Evolutionary conservation across 2,797 vertebrate species (phyloP).

Genomic region (Gadopsis bispinosus): DNA sequence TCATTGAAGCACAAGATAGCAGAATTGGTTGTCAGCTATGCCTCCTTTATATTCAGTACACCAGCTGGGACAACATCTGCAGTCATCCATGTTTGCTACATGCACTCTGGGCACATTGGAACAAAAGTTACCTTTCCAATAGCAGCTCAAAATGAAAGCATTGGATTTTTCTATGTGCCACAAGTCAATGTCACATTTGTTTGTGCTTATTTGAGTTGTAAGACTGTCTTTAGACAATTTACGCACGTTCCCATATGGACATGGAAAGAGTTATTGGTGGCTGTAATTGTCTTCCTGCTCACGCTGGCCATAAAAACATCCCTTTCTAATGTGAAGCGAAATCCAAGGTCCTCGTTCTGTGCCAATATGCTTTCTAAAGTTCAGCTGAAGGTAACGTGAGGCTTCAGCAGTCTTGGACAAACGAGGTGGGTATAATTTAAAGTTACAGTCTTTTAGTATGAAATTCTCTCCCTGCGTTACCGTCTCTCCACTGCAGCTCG

Average conservation of each 20-base stretch:
- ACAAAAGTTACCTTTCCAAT: constrained; percentile 6
- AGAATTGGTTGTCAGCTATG: constrained; percentile 6
- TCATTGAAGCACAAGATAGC: background rate
- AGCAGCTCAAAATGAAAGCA: constrained; percentile 18
- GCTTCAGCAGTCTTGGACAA: background rate
- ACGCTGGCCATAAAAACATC: background rate
- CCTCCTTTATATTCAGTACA: constrained; percentile 22
- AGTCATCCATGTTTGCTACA: constrained; percentile 8
- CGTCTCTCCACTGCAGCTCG: background rate
- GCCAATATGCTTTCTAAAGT: background rate
- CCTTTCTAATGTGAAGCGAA: background rate
- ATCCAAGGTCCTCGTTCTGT: background rate
- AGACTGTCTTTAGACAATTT: background rate
- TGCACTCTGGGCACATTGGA: constrained; percentile 1
- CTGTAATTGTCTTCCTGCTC: background rate
- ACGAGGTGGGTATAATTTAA: background rate
- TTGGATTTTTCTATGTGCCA: background rate
- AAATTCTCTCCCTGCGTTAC: background rate
- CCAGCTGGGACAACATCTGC: constrained; percentile 31
- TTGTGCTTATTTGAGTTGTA: background rate
- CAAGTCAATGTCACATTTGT: background rate
- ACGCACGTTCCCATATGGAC: background rate
- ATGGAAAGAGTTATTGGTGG: background rate
- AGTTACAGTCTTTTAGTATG: background rate
- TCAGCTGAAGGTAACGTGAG: background rate